Base-by-base conservation (phyloP, 2,797 vertebrate species). In the Odontamblyopus rebecca region DNA sequence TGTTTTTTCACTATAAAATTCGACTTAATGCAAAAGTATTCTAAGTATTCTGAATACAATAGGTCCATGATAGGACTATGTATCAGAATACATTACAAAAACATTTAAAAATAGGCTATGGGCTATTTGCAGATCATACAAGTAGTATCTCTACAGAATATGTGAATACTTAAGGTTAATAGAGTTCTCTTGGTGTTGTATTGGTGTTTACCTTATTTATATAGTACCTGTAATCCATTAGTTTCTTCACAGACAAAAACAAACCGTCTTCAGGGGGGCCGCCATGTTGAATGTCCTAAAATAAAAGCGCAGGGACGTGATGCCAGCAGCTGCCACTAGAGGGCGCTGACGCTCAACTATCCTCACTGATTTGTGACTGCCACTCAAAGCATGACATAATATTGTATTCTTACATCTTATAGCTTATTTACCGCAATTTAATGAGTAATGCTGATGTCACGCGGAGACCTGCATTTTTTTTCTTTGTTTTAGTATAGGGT, bases 231-330 rank as follows among this genome's bases (percentile, higher is more conserved):
- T n/a, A n/a, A 0, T 67, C 38, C 2, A 3, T 81, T 62, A 32
- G 32, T 69, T 70, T 29, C 73, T 75, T 71, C 54, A 27, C 70
- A 64, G 27, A 48, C 8, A 41, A 61, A 74, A 26, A 0, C 30
- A 23, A 56, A 15, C 27, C 77, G 72, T 76, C 78, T 62, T 9
- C 67, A 75, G 0, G 81, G 73, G 38, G 26, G 88, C 88, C 18
- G 90, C 90, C 91, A 92, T 92, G 74, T 91, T 92, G 82, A 15
- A 83, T 69, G 53, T 41, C 23, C 19, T 2, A 30, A 8, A 30
- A 16, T 29, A 51, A 18, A 27, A 61, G 1, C 51, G 12, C 30
- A 12, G 35, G 12, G 26, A 13, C 57, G 7, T 18, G n/a, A 0
- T 67, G 50, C 66, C 35, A 1, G 2, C 2, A 15, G 4, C 15